Percentiles rank a stretch among this genome's conserved stretches.
These are phyloP conservation scores for Miichthys miiuy DNA, from an alignment of 2,797 vertebrate genomes.

Conservation along the genomic window DNA sequence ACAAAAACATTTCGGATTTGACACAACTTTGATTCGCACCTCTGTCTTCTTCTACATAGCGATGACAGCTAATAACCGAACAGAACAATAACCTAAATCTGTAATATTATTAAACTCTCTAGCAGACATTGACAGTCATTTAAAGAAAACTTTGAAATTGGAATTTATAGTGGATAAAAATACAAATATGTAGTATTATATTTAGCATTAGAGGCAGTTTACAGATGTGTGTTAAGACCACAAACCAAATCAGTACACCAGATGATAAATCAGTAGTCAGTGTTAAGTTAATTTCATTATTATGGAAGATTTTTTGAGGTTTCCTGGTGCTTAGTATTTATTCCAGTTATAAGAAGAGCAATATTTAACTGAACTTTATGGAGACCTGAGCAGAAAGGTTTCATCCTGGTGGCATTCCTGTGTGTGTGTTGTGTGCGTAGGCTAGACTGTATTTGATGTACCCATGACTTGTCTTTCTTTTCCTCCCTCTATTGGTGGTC, in stretches of 20 bases:
- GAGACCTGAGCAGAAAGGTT: constrained; percentile 22
- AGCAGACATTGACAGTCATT: not conserved
- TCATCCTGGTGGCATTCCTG: constrained; percentile 47
- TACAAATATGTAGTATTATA: not conserved
- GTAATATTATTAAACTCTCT: not conserved
- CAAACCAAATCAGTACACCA: not conserved
- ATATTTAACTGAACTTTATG: constrained; percentile 1
- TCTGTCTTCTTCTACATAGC: not conserved
- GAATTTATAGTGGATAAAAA: not conserved
- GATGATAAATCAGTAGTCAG: not conserved
- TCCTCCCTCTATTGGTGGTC: constrained; percentile 83
- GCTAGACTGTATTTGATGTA: constrained; percentile 73
- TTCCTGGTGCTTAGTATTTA: not conserved
- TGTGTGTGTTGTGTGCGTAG: constrained; percentile 52
- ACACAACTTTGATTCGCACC: not conserved
- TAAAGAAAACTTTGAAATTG: not conserved
- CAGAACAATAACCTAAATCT: not conserved
- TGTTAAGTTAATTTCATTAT: not conserved
- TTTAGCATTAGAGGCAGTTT: not conserved
- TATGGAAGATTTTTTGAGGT: not conserved
- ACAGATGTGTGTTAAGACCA: not conserved
- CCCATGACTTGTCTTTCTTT: constrained; percentile 84
- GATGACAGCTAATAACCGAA: not conserved
- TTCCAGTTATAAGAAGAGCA: no score
- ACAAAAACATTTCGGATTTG: not conserved